Percentiles rank a stretch among this genome's conserved stretches.
These are phyloP conservation scores for Sphinx pinastri DNA, from an alignment of 2,888 invertebrate genomes.

Conservation along the genomic window DNA sequence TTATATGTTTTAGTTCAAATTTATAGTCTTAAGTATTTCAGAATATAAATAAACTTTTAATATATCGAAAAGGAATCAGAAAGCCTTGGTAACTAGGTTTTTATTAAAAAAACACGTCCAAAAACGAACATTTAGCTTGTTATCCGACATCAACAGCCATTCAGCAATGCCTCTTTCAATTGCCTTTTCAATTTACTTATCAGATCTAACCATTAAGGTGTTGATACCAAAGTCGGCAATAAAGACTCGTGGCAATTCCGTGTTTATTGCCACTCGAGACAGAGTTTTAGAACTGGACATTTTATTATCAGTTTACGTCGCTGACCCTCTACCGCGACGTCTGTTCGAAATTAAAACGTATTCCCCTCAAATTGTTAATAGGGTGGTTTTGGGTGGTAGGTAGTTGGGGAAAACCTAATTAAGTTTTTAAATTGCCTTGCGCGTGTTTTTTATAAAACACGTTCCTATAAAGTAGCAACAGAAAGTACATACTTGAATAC, in stretches of 20 bases:
- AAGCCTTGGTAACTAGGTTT: no score
- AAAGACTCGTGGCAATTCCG: constrained; percentile 5
- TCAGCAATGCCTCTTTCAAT: not conserved
- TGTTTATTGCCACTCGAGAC: constrained; percentile 7
- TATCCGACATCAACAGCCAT: no score
- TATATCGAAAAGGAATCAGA: no score
- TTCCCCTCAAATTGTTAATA: not conserved
- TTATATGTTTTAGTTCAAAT: no score
- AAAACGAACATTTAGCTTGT: no score
- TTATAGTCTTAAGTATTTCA: no score
- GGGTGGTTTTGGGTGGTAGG: not conserved
- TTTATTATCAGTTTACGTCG: constrained; percentile 14
- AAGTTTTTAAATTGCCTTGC: no score
- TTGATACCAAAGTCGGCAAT: not conserved
- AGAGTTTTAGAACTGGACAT: not conserved
- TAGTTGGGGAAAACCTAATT: not conserved
- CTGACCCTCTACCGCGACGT: constrained; percentile 10
- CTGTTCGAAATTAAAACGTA: constrained; percentile 4
- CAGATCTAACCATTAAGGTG: constrained; percentile 1
- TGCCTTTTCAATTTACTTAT: not conserved
- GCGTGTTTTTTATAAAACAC: no score
- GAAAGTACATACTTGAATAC: no score
- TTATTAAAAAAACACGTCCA: no score
- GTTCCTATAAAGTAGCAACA: no score
- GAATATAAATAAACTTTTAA: no score